Base-by-base conservation (phyloP, 2,888 invertebrate genomes). In the Dasysyrphus tricinctus region DNA sequence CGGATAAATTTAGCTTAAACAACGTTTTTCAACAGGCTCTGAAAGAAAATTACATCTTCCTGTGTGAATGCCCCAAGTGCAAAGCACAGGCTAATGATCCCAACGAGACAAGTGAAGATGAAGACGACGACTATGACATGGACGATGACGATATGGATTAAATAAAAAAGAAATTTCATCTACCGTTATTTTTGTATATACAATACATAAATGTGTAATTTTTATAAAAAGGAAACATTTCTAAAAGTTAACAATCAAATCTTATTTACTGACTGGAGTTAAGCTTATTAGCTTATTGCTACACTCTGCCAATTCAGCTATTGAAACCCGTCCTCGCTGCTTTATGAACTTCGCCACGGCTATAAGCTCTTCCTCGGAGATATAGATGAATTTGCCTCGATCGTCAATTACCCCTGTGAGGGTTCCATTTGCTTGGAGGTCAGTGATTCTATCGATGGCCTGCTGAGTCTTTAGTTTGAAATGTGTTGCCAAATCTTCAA, bases 401-500 rank as follows among this genome's bases (percentile, higher is more conserved):
- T 99, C 99, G 91, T 99, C 99, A 88, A 99, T 97, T 1, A 99
- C 99, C 0, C 99, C 98, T 3, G 98, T 97, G n/a, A 99, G 93
- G 74, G 94, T 94, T 12, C 97, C 97, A 84, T 96, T 95, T 0
- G 95, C 94, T 90, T 97, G 96, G 61, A 99, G 93, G 61, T 96
- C 96, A 88, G 97, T 95, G 85, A 99, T 96, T 88, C 99, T 95
- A 89, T 97, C 96, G 88, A 98, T 97, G 0, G 95, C 96, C 19
- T 96, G 96, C 92, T 97, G 97, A 0, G 98, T 98, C 93, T 98
- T 98, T 54, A 99, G 92, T 90, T 97, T 96, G 91, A 99, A 99
- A 88, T 96, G 96, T 2, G 96, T 96, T 1, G 98, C 98, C 80
- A 99, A 93, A 91, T 99, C 98, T 93, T 99, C 99, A 29, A 99